A percentile compares a stretch with the other conserved stretches of the same genome.
Evolutionary conservation across 2,888 invertebrate species (phyloP).

Genomic region (Hirtodrosophila alboralis): DNA sequence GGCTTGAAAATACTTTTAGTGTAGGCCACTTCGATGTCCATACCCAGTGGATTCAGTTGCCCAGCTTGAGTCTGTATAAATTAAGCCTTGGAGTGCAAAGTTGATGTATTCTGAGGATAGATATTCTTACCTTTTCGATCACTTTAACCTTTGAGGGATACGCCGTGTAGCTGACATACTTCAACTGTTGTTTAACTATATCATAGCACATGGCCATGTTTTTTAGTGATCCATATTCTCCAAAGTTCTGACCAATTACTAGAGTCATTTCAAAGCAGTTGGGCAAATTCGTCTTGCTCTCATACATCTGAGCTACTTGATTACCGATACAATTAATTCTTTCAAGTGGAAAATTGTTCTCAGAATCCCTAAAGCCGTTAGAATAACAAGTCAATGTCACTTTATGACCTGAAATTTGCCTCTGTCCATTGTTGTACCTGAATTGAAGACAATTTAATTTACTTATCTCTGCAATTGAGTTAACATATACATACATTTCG

Average conservation of each 20-base stretch:
- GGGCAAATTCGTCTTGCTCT: slow-evolving; percentile 25
- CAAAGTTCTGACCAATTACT: slow-evolving; percentile 29
- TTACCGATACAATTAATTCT: background rate
- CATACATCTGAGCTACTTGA: slow-evolving; percentile 26
- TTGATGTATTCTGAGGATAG: no score
- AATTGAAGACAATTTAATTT: no score
- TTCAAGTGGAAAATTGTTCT: background rate
- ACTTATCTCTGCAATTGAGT: no score
- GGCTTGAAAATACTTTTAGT: slow-evolving; percentile 14
- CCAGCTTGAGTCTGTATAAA: slow-evolving; percentile 39
- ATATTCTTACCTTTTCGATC: slow-evolving; percentile 21
- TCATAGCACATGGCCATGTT: slow-evolving; percentile 45
- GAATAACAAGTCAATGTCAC: background rate
- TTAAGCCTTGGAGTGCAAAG: background rate
- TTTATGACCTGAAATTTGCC: fast-evolving
- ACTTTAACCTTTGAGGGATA: slow-evolving; percentile 13
- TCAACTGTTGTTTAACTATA: slow-evolving; percentile 22
- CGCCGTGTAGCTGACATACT: slow-evolving; percentile 44
- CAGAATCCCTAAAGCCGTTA: background rate
- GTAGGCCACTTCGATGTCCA: slow-evolving; percentile 35
- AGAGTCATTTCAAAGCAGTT: slow-evolving; percentile 39
- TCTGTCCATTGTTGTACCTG: no score
- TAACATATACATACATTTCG: no score
- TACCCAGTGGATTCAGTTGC: slow-evolving; percentile 32
- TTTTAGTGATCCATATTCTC: slow-evolving; percentile 20